Evolutionary conservation across 2,888 invertebrate species (phyloP).

Genomic region (Odiellus spinosus): DNA sequence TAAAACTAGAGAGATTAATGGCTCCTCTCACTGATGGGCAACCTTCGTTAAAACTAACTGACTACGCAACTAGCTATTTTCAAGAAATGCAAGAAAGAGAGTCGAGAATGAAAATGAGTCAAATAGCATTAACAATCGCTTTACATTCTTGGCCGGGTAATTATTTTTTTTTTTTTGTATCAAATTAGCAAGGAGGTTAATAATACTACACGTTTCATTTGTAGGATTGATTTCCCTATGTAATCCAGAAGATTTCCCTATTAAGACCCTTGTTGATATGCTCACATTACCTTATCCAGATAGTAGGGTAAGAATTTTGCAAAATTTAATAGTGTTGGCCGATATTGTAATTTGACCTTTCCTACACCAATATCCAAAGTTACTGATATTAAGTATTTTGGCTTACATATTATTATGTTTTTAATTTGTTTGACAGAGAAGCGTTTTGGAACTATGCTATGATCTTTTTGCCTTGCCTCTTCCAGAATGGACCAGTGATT

Average conservation of each 20-base stretch:
- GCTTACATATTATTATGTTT: not conserved
- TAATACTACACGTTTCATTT: constrained; percentile 3
- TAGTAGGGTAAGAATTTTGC: constrained; percentile 55
- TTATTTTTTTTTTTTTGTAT: constrained; percentile 5
- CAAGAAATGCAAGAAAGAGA: constrained; percentile 43
- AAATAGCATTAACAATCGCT: constrained; percentile 53
- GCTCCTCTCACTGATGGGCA: constrained; percentile 90
- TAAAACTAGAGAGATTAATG: constrained; percentile 41
- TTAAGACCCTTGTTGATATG: constrained; percentile 32
- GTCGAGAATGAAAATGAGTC: constrained; percentile 65
- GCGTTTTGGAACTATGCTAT: constrained; percentile 76
- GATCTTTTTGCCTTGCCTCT: constrained; percentile 73
- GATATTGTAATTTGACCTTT: too few species aligned
- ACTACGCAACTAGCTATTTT: not conserved
- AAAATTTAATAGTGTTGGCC: too few species aligned
- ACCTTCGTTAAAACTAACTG: constrained; percentile 32
- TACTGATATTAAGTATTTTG: too few species aligned
- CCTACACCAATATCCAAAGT: too few species aligned
- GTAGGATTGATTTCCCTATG: constrained; percentile 30
- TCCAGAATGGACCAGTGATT: constrained; percentile 81
- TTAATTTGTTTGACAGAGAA: constrained; percentile 46
- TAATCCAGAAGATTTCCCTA: constrained; percentile 27
- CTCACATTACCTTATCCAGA: constrained; percentile 72
- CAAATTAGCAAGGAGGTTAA: too few species aligned
- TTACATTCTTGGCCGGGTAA: constrained; percentile 79